Base-by-base conservation (phyloP, 2,888 invertebrate genomes). In the Platycheirus albimanus region DNA sequence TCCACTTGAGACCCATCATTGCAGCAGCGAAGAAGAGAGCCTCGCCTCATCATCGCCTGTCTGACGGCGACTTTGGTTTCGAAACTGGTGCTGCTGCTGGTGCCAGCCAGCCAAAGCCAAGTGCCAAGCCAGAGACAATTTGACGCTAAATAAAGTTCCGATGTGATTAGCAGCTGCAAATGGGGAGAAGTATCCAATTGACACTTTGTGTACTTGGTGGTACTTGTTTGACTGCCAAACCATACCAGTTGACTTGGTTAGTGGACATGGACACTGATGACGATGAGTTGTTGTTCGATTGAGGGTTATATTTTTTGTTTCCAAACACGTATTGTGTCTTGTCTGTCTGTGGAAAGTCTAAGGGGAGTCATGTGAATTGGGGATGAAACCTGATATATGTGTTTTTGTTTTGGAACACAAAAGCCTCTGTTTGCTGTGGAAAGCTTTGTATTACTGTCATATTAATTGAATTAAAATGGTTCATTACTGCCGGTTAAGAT, bases 401-500 rank as follows among this genome's bases (percentile, higher is more conserved):
- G 30, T 33, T 4, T 71, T 71, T 71, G 13, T 67, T 61, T 43
- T 43, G 19, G 38, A 52, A 33, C n/a, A 66, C 45, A 52, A 38
- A 19, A 24, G 36, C 24, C 10, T 38, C 38, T 41, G 38, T 56
- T 54, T 61, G 64, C 66, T 76, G 71, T 51, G 66, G 80, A 63
- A 49, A 2, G 77, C 81, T 63, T 28, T 81, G 71, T 72, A 72
- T 63, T 77, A 72, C 71, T 81, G 77, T 51, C 67, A 20, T 45
- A 58, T 70, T 76, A 81, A 81, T 81, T 81, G 17, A 77, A 81
- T 81, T 81, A 45, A 77, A 69, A 49, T 19, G 47, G 15, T 71
- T 61, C 61, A 81, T 70, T 69, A 75, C 45, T 19, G 33, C 36
- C 13, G 15, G 6, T 15, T 2, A 5, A 41, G 28, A 58, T 41